Conservation (phyloP, 2,888 invertebrate genomes). For the Volucella zonaria region DNA sequence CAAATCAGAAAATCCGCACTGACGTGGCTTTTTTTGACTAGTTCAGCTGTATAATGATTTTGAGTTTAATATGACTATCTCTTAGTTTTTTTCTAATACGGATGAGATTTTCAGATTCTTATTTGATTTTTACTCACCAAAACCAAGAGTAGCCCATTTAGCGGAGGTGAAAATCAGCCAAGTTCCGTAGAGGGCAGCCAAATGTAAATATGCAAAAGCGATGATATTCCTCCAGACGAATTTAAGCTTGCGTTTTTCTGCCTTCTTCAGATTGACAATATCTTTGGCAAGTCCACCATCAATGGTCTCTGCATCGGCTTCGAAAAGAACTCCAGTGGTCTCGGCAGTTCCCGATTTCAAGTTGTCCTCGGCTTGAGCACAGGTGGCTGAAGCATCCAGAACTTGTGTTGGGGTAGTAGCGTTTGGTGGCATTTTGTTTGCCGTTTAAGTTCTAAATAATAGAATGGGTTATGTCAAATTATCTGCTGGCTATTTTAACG, state of each 20-base stretch:
- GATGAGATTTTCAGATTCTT: neutral
- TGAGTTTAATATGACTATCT: neutral
- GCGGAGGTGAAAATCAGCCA: slow-evolving; percentile 89
- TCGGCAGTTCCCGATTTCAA: slow-evolving; percentile 77
- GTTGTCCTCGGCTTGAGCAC: slow-evolving; percentile 76
- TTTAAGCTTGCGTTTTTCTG: slow-evolving; percentile 84
- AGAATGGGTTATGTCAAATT: neutral
- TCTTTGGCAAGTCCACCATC: slow-evolving; percentile 85
- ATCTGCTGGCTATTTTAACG: too few relatives aligned
- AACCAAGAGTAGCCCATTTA: slow-evolving; percentile 87
- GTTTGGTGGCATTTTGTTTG: slow-evolving; percentile 78
- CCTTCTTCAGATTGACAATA: slow-evolving; percentile 84
- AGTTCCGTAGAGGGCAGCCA: slow-evolving; percentile 89
- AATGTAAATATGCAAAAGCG: slow-evolving; percentile 90
- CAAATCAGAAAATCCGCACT: too few relatives aligned
- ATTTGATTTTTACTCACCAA: slow-evolving; percentile 85
- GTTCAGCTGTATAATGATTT: too few relatives aligned
- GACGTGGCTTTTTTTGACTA: too few relatives aligned
- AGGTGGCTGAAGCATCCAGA: slow-evolving; percentile 77
- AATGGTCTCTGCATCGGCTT: slow-evolving; percentile 86
- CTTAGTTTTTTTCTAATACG: neutral
- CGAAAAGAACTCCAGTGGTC: slow-evolving; percentile 85
- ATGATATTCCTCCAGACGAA: slow-evolving; percentile 93
- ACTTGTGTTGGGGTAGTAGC: slow-evolving; percentile 82
- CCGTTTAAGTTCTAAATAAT: slow-evolving; percentile 10